phyloP scores from a whole-genome alignment of 2,113 vertebrate species.

The Malurus elegans region DNA sequence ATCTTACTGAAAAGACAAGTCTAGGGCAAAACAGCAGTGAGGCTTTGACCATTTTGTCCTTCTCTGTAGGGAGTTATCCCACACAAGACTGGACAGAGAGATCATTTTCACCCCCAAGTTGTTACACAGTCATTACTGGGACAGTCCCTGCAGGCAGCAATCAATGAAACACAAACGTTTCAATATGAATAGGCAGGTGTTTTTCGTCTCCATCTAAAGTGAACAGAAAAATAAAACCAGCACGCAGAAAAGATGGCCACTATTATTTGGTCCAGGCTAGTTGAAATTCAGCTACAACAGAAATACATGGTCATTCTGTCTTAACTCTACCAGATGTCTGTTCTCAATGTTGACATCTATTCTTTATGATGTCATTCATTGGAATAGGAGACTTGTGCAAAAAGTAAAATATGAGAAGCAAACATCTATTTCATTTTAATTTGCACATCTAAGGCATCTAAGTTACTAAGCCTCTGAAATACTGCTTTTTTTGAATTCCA shows the following conservation, averaged over 20 bases:
- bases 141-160: conserved; percentile 47
- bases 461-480: background rate
- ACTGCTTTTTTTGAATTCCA: background rate
- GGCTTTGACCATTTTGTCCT: conserved; percentile 49
- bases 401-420: background rate
- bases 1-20: conserved; percentile 36
- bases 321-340: background rate
- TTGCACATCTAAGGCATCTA: background rate
- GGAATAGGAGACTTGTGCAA: background rate
- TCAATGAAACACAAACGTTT: conserved; percentile 62
- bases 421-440: background rate
- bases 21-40: conserved; percentile 13
- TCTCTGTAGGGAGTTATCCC: conserved; percentile 30
- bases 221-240: conserved; percentile 46
- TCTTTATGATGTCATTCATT: background rate
- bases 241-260: background rate
- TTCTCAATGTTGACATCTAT: background rate
- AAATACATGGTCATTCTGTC: background rate
- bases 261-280: background rate
- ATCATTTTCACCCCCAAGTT: conserved; percentile 51
- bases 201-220: conserved; percentile 44
- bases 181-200: conserved; percentile 31
- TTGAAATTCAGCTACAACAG: background rate
- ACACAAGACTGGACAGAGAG: conserved; percentile 49
- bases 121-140: conserved; percentile 38